Conservation (phyloP, 2,113 vertebrate species). For the Pomatostomus ruficeps region DNA sequence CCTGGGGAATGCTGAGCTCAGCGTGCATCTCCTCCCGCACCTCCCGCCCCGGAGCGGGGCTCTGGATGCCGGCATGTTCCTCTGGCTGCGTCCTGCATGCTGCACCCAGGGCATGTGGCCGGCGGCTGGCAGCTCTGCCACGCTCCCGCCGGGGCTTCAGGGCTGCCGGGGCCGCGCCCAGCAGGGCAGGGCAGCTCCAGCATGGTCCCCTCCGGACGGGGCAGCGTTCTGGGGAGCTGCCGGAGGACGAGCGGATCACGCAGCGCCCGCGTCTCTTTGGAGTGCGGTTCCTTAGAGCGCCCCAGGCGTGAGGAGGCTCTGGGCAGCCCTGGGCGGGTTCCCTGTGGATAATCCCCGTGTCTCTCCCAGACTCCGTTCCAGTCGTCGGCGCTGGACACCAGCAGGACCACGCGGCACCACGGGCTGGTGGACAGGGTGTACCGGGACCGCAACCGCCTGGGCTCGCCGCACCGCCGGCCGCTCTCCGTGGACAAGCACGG, state of each 20-base stretch:
- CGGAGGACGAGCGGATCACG: fast-evolving
- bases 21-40: not conserved
- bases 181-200: not conserved
- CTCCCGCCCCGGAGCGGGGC: not conserved
- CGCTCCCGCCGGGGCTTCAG: not conserved
- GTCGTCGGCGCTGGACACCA: constrained; percentile 92
- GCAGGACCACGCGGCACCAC: constrained; percentile 93
- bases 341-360: not conserved
- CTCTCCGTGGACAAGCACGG: constrained; percentile 95
- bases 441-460: constrained; percentile 89
- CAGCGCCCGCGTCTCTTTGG: fast-evolving
- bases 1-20: not conserved
- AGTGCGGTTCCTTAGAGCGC: not conserved
- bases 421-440: constrained; percentile 96
- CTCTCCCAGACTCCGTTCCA: constrained; percentile 80
- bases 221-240: no score
- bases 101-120: not conserved
- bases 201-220: not conserved
- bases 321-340: not conserved
- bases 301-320: not conserved
- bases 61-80: constrained; percentile 47
- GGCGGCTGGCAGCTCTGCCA: not conserved
- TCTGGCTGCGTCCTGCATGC: constrained; percentile 35
- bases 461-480: constrained; percentile 90
- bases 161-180: not conserved